A percentile compares a stretch with the other conserved stretches of the same genome.
Evolutionary conservation across 1,140 invertebrate genomes (phyloP).

Genomic region (Ericerus pela): DNA sequence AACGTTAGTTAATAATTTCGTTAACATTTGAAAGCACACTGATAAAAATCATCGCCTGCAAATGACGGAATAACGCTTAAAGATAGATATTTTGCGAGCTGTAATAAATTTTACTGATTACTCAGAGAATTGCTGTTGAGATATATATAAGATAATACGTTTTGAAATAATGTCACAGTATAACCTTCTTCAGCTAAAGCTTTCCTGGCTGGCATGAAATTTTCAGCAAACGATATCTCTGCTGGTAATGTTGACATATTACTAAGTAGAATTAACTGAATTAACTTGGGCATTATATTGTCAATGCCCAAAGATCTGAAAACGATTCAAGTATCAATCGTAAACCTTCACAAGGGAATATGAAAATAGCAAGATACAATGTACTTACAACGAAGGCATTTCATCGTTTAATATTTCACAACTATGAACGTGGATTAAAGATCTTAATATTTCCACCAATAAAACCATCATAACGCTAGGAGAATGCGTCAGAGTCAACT

Average conservation of each 20-base stretch:
- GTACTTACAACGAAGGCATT: not conserved
- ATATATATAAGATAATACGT: conserved; percentile 17
- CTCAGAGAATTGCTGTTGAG: too few species aligned
- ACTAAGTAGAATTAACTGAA: conserved; percentile 16
- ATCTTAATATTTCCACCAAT: not conserved
- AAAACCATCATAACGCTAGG: not conserved
- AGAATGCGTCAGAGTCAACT: not conserved
- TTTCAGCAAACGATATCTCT: conserved; percentile 20
- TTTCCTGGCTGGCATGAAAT: conserved; percentile 20
- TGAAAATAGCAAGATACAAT: not conserved
- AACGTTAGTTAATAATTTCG: too few species aligned
- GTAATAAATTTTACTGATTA: too few species aligned
- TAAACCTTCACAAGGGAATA: not conserved
- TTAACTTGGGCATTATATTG: conserved; percentile 20
- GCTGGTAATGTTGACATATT: conserved; percentile 15
- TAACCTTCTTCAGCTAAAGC: conserved; percentile 22
- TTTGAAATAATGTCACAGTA: conserved; percentile 20
- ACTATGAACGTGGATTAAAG: not conserved
- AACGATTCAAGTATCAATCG: not conserved
- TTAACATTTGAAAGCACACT: too few species aligned
- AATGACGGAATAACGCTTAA: too few species aligned
- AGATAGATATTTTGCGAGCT: too few species aligned
- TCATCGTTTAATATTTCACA: not conserved
- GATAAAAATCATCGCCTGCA: too few species aligned
- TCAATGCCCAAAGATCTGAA: conserved; percentile 17